These are phyloP conservation scores for Dallia pectoralis DNA, from an alignment of 2,797 vertebrate genomes.

Conservation along the genomic window DNA sequence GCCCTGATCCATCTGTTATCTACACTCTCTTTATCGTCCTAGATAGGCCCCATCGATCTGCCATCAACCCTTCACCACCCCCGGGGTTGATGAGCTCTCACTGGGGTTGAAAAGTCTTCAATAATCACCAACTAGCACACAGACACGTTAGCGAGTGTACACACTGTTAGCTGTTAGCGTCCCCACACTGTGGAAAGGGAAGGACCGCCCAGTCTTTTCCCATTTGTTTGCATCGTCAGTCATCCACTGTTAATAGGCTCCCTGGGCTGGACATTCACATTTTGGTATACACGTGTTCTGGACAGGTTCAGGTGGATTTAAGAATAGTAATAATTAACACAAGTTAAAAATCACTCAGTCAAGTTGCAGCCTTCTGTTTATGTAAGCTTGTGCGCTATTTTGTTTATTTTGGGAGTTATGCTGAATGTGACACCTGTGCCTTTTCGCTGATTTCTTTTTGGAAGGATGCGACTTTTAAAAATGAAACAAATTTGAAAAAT, in stretches of 20 bases:
- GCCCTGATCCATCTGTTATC: constrained; percentile 23
- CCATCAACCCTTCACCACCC: constrained; percentile 30
- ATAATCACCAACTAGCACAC: neutral
- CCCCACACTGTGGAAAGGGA: neutral
- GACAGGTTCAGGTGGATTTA: no score
- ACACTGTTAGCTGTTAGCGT: neutral
- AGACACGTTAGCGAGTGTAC: neutral
- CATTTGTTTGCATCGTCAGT: neutral
- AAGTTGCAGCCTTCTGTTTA: no score
- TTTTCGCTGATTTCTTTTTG: no score
- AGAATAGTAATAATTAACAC: no score
- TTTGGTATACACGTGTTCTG: neutral
- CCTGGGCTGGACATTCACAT: neutral
- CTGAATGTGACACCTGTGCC: no score
- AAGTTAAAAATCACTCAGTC: no score
- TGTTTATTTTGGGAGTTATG: no score
- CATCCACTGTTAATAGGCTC: neutral
- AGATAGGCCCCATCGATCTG: constrained; percentile 50
- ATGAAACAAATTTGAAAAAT: no score
- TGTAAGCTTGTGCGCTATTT: no score
- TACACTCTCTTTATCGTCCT: constrained; percentile 39
- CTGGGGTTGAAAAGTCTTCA: constrained; percentile 41
- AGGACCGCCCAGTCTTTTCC: neutral
- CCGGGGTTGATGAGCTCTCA: constrained; percentile 49
- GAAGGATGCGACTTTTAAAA: no score